These are phyloP conservation scores for Choristoneura fumiferana DNA, from an alignment of 1,140 invertebrate genomes.

Conservation along the genomic window DNA sequence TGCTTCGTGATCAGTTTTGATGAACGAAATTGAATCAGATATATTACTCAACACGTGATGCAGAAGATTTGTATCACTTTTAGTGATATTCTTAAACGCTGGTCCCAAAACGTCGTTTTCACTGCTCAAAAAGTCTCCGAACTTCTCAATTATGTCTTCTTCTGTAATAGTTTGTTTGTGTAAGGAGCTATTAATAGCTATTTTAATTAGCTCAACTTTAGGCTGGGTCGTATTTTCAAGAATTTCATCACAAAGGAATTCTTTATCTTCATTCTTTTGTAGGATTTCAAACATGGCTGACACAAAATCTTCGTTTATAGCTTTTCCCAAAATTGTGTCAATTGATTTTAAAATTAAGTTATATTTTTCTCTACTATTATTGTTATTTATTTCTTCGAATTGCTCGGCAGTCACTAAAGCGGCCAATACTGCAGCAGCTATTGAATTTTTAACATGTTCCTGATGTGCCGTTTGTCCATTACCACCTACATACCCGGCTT, in stretches of 20 bases:
- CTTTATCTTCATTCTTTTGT: conserved; percentile 74
- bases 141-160: conserved; percentile 79
- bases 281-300: conserved; percentile 72
- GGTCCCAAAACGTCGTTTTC: conserved; percentile 79
- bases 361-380: conserved; percentile 76
- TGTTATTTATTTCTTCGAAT: conserved; percentile 70
- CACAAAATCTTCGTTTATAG: conserved; percentile 71
- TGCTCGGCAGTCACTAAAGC: conserved; percentile 78
- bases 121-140: conserved; percentile 79
- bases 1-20: conserved; percentile 81
- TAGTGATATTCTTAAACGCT: conserved; percentile 81
- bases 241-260: conserved; percentile 73
- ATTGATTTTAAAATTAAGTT: conserved; percentile 80
- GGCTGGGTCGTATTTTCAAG: conserved; percentile 72
- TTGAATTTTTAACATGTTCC: conserved; percentile 76
- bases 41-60: conserved; percentile 79
- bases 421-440: conserved; percentile 79
- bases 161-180: conserved; percentile 70
- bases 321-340: conserved; percentile 67
- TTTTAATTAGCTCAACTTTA: conserved; percentile 81
- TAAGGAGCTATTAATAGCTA: conserved; percentile 73
- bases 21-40: conserved; percentile 78
- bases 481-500: conserved; percentile 32
- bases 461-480: conserved; percentile 53
- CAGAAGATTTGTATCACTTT: conserved; percentile 77